These are phyloP conservation scores for Reinhardtius hippoglossoides DNA, from an alignment of 2,113 vertebrate genomes.

Conservation along the genomic window DNA sequence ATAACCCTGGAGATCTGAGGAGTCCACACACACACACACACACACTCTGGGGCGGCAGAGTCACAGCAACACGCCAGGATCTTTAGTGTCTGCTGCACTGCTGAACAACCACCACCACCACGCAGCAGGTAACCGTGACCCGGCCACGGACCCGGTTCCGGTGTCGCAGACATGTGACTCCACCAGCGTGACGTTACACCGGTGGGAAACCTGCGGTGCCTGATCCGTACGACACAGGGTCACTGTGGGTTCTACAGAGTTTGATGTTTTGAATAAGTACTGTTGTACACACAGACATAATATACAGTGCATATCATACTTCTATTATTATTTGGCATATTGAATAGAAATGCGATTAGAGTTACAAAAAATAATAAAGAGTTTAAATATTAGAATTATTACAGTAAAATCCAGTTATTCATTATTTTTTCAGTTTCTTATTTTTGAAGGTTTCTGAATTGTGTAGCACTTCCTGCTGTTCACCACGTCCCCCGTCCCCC, in stretches of 20 bases:
- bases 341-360: constrained; percentile 14
- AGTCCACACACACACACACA: neutral
- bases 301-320: constrained; percentile 30
- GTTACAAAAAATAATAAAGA: neutral
- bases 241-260: neutral
- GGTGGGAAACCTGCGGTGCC: neutral
- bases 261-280: constrained; percentile 36
- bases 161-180: constrained; percentile 15
- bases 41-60: too few species aligned
- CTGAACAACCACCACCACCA: neutral
- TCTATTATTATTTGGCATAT: constrained; percentile 56
- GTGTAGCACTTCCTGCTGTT: constrained; percentile 43
- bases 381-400: constrained; percentile 19
- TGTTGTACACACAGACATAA: constrained; percentile 15
- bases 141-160: constrained; percentile 12
- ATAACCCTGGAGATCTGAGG: constrained; percentile 25
- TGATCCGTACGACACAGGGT: neutral
- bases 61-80: neutral
- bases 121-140: neutral
- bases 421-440: constrained; percentile 10
- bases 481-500: neutral
- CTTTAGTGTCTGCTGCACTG: constrained; percentile 9
- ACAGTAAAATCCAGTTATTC: neutral
- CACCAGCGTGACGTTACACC: neutral
- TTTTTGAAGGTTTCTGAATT: constrained; percentile 10